Evolutionary conservation across 1,140 invertebrate species (phyloP).

Genomic region (Orchesella cincta): DNA sequence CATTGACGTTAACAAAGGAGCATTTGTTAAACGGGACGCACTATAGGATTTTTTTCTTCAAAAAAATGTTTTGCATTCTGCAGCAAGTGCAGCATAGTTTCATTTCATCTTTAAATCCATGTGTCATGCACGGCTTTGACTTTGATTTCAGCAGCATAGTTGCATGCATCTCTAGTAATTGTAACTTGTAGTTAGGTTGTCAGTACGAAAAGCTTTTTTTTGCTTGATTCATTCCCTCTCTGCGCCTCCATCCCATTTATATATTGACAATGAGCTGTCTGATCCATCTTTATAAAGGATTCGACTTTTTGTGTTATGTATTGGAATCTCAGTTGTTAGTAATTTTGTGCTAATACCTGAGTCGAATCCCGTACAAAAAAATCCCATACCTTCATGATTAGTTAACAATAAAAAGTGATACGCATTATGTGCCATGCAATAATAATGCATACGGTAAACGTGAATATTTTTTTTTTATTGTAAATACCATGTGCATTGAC

Average conservation of each 20-base stretch:
- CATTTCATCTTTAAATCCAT: too few species aligned
- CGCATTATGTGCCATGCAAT: background rate
- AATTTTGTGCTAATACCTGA: background rate
- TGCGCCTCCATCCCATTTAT: background rate
- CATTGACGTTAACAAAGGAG: constrained; percentile 1
- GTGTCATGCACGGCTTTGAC: too few species aligned
- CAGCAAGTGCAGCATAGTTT: too few species aligned
- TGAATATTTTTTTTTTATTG: too few species aligned
- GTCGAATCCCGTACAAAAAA: background rate
- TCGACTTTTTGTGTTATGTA: background rate
- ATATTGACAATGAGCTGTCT: background rate
- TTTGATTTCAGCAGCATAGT: too few species aligned
- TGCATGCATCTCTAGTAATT: background rate
- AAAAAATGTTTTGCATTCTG: too few species aligned
- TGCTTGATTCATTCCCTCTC: background rate
- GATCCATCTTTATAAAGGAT: background rate
- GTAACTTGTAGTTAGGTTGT: constrained; percentile 13
- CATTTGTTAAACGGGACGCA: too few species aligned
- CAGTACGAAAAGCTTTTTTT: background rate
- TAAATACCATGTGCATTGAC: too few species aligned
- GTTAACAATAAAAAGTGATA: background rate
- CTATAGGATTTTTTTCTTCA: too few species aligned
- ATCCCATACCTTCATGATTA: background rate
- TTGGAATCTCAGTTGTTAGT: background rate
- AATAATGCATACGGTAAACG: too few species aligned